These are phyloP conservation scores for Stenolophus ochropezus DNA, from an alignment of 2,888 invertebrate genomes.

Conservation along the genomic window DNA sequence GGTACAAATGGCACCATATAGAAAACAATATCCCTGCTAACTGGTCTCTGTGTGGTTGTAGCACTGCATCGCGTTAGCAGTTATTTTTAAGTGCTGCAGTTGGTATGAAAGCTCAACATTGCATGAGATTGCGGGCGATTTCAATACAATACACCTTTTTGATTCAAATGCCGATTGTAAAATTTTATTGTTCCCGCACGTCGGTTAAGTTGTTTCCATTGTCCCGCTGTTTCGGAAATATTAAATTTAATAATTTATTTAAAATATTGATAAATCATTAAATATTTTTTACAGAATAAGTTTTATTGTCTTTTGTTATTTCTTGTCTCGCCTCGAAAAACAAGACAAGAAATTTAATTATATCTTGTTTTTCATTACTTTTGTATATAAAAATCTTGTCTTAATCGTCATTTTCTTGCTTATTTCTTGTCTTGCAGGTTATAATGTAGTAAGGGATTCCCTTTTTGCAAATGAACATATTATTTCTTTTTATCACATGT, in stretches of 20 bases:
- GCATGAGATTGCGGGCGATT: constrained; percentile 27
- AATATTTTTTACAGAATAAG: no score
- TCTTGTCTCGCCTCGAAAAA: no score
- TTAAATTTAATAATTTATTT: neutral
- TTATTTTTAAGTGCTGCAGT: constrained; percentile 39
- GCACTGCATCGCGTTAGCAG: constrained; percentile 5
- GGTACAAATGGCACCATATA: neutral
- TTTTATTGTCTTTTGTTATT: no score
- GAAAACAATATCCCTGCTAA: constrained; percentile 3
- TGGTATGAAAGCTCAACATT: constrained; percentile 39
- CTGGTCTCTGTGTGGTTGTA: constrained; percentile 19
- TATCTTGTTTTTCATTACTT: no score
- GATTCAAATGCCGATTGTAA: constrained; percentile 23
- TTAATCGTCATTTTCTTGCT: no score
- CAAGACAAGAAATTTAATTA: no score
- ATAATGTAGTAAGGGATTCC: no score
- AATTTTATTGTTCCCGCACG: constrained; percentile 3
- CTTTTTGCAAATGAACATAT: no score
- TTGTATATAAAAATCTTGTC: no score
- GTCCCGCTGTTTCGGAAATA: neutral
- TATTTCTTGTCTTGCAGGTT: no score
- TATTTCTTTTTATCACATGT: no score
- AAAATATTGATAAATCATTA: neutral
- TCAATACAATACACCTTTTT: constrained; percentile 20
- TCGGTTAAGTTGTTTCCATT: neutral